These are phyloP conservation scores for Craniophora ligustri DNA, from an alignment of 2,888 invertebrate species.

Conservation along the genomic window DNA sequence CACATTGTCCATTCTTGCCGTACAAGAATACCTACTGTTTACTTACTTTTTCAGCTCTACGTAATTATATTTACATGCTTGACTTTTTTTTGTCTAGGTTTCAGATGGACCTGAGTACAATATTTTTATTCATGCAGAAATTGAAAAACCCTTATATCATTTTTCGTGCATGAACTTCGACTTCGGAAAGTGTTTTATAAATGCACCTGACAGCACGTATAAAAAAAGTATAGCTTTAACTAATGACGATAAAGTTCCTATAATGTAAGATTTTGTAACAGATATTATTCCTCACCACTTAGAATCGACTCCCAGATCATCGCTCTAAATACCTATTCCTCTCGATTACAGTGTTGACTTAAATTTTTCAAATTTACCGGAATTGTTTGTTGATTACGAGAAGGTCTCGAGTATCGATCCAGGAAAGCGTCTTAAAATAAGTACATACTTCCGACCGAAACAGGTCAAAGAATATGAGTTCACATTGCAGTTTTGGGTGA, in stretches of 20 bases:
- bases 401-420: constrained; percentile 76
- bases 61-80: background rate
- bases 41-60: too few species aligned
- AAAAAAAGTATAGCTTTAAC: constrained; percentile 78
- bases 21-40: too few species aligned
- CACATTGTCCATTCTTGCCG: too few species aligned
- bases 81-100: constrained; percentile 79
- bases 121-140: constrained; percentile 88
- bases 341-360: constrained; percentile 83
- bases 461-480: constrained; percentile 84
- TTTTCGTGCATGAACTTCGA: constrained; percentile 90
- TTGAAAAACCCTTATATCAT: constrained; percentile 87
- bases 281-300: background rate
- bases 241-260: constrained; percentile 72
- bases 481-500: constrained; percentile 85
- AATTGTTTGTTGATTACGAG: constrained; percentile 84
- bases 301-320: background rate
- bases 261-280: constrained; percentile 66
- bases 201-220: constrained; percentile 81
- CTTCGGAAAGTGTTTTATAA: constrained; percentile 91
- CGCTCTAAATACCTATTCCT: background rate
- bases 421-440: constrained; percentile 76
- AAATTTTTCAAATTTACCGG: constrained; percentile 79
- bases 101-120: constrained; percentile 90
- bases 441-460: constrained; percentile 88